Base-by-base conservation (phyloP, 2,888 invertebrate species). In the Nebria salina region DNA sequence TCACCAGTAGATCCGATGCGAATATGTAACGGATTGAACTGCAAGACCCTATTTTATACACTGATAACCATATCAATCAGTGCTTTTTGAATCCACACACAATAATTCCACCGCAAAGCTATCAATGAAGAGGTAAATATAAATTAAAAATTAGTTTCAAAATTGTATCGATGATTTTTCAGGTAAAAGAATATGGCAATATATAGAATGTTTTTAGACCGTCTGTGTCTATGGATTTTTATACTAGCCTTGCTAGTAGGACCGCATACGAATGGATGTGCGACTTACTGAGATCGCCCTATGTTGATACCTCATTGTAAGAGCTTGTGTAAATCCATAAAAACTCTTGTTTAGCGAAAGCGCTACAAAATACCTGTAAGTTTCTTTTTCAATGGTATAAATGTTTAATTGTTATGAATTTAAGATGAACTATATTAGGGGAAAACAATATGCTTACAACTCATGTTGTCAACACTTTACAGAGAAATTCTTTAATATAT, bases 121-220 rank as follows among this genome's bases (percentile, higher is more conserved):
- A 96, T 97, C 89, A 96, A 97, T 88, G 97, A 20, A 20, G 97
- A 84, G 96, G 97, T 97, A 88, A 90, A 92, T 7, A 54, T 2
- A 54, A 11, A 54, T 54, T 7, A 54, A 54, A 7, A 54, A 7
- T 1, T 54, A 7, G 4, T 43, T 54, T 54, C 8, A 54, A 54
- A 2, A 54, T 6, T 11, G 13, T 11, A 54, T 11, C 54, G 8
- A 54, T 34, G 34, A 5, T 2, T 34, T 34, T 34, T 34, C 87
- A 96, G 96, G 96, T 97, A 85, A 96, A 96, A 90, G 97, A 98
- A 91, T 98, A 98, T 98, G 98, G 98, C 98, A 98, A 89, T 98
- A 97, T 90, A 98, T 98, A 85, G 98, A 83, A 97, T 98, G 97
- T 98, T 98, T 84, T 92, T 98, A 88, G 98, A 98, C 90, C 93